A percentile compares a stretch with the other conserved stretches of the same genome.
These are phyloP conservation scores for Drosophila ambigua DNA, from an alignment of 1,140 invertebrate genomes.

Conservation along the genomic window DNA sequence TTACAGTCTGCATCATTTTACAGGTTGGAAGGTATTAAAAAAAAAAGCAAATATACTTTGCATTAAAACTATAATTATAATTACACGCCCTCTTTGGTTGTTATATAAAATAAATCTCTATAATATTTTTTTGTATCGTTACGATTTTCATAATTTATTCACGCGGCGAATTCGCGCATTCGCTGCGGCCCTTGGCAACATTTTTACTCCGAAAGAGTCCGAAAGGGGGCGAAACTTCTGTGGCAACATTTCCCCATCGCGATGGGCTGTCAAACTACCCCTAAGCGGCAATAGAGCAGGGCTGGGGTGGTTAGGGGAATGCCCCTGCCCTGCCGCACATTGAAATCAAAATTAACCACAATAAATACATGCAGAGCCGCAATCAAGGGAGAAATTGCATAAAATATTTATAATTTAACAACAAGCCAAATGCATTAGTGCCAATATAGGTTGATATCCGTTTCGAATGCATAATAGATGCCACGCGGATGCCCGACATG, in stretches of 20 bases:
- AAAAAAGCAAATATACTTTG: slow-evolving; percentile 35
- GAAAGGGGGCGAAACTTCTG: background rate
- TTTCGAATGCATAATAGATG: slow-evolving; percentile 60
- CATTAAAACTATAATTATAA: slow-evolving; percentile 48
- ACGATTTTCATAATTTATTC: slow-evolving; percentile 33
- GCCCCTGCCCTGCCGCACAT: background rate
- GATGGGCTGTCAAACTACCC: slow-evolving; percentile 19
- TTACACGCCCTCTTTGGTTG: background rate
- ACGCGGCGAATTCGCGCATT: slow-evolving; percentile 1
- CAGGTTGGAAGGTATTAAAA: slow-evolving; percentile 19
- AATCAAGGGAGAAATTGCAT: slow-evolving; percentile 55
- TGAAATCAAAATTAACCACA: slow-evolving; percentile 62
- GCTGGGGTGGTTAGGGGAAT: background rate
- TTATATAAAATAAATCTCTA: slow-evolving; percentile 22
- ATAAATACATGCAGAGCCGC: slow-evolving; percentile 38
- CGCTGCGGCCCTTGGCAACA: background rate
- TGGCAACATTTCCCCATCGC: slow-evolving; percentile 30
- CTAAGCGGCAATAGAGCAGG: background rate
- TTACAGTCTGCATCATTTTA: background rate
- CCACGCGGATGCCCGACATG: background rate
- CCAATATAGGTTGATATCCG: slow-evolving; percentile 31
- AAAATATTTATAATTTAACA: slow-evolving; percentile 56
- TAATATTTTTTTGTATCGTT: background rate
- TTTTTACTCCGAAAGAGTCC: slow-evolving; percentile 12
- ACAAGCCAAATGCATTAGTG: slow-evolving; percentile 52